These are phyloP conservation scores for Petroica traversi DNA, from an alignment of 2,113 vertebrate genomes.

Conservation along the genomic window DNA sequence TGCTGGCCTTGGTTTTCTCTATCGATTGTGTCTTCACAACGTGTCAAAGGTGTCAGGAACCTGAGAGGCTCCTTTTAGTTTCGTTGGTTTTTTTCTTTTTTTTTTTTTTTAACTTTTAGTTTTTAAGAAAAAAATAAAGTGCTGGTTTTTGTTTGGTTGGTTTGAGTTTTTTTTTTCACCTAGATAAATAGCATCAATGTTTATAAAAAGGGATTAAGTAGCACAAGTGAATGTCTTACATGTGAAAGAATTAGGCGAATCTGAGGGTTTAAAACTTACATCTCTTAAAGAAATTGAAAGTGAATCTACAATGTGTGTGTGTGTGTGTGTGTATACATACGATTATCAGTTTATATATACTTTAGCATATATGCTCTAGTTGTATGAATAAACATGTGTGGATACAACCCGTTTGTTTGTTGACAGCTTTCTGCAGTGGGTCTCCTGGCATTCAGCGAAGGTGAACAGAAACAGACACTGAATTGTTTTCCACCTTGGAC, in stretches of 20 bases:
- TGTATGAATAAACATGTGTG: background rate
- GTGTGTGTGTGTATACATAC: fast-evolving
- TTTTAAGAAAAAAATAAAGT: background rate
- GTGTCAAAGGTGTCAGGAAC: background rate
- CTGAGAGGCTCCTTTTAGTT: background rate
- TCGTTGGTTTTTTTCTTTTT: background rate
- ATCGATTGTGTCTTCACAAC: background rate
- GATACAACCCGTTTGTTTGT: background rate
- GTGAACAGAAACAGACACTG: background rate
- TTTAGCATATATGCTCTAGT: fast-evolving
- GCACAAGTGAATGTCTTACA: background rate
- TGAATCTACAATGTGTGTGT: background rate
- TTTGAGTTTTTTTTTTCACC: fast-evolving
- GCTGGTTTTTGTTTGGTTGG: fast-evolving
- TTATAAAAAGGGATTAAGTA: background rate
- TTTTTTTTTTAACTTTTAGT: background rate
- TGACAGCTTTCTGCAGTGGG: background rate
- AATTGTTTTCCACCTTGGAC: background rate
- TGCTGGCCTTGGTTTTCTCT: background rate
- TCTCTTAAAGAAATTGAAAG: background rate
- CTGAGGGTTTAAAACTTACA: background rate
- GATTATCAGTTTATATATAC: background rate
- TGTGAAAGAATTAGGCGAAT: background rate
- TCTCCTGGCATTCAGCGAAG: background rate
- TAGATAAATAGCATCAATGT: background rate